Conservation (phyloP, 37 sponge, comb jelly and placozoan genomes). For the Mnemiopsis leidyi region DNA sequence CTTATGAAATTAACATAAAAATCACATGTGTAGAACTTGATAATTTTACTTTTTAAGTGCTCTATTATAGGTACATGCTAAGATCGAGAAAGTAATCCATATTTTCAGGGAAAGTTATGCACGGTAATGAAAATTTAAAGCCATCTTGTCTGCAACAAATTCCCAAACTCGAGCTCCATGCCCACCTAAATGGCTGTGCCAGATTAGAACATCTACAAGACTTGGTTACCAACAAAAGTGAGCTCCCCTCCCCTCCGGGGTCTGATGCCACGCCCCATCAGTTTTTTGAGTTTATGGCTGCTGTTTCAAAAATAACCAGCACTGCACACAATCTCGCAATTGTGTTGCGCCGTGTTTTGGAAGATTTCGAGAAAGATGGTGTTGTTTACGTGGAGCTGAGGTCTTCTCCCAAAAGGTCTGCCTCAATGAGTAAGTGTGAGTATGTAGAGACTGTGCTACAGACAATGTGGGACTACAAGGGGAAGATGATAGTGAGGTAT, state of each 20-base stretch:
- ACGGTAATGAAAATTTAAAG: no score
- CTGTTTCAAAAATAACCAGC: background rate
- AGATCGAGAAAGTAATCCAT: no score
- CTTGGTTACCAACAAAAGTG: background rate
- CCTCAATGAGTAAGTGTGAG: background rate
- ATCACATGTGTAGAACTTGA: no score
- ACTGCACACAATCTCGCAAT: background rate
- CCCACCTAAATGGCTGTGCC: slow-evolving; percentile 43
- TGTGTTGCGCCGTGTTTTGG: background rate
- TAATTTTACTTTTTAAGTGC: no score
- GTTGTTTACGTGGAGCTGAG: slow-evolving; percentile 62
- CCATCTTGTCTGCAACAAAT: background rate
- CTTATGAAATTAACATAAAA: no score
- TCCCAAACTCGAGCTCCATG: slow-evolving; percentile 58
- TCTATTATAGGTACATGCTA: no score
- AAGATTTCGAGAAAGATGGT: slow-evolving; percentile 28
- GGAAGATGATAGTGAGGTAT: slow-evolving; percentile 15
- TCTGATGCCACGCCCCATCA: background rate
- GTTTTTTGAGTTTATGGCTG: background rate
- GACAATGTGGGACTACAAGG: background rate
- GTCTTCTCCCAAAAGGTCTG: background rate
- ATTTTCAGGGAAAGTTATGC: no score
- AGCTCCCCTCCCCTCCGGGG: background rate
- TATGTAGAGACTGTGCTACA: slow-evolving; percentile 7
- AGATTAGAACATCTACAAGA: slow-evolving; percentile 8